Evolutionary conservation across 1,140 invertebrate genomes (phyloP).

Genomic region (Glossosoma conforme): DNA sequence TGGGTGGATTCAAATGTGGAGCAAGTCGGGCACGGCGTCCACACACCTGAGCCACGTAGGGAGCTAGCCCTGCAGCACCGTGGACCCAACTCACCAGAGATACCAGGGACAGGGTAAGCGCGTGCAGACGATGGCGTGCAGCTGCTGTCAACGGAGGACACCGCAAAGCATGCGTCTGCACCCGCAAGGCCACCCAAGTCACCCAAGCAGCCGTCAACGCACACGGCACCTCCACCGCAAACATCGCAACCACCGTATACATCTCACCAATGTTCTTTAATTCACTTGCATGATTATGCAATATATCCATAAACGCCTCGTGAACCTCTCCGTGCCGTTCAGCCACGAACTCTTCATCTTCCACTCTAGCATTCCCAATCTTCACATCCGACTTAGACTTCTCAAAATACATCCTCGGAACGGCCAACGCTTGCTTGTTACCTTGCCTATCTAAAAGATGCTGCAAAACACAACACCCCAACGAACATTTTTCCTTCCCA

Average conservation of each 20-base stretch:
- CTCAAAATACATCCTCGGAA: conserved; percentile 51
- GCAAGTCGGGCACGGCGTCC: conserved; percentile 51
- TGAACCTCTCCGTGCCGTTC: conserved; percentile 48
- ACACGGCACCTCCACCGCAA: conserved; percentile 54
- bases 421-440: conserved; percentile 46
- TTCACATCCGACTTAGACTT: conserved; percentile 41
- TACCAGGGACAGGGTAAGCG: conserved; percentile 52
- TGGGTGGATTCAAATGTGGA: conserved; percentile 57
- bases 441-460: conserved; percentile 50
- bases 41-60: conserved; percentile 52
- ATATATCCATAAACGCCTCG: conserved; percentile 44
- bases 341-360: conserved; percentile 49
- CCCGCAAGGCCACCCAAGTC: conserved; percentile 51
- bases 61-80: conserved; percentile 50
- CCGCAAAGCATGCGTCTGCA: conserved; percentile 50
- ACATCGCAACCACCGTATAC: conserved; percentile 50
- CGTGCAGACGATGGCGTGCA: conserved; percentile 50
- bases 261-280: conserved; percentile 48
- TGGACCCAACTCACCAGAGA: conserved; percentile 57
- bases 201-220: conserved; percentile 52
- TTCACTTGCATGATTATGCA: conserved; percentile 42
- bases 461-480: conserved; percentile 52
- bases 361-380: conserved; percentile 35
- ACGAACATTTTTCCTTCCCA: conserved; percentile 43
- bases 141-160: conserved; percentile 32